Evolutionary conservation across 2,888 invertebrate species (phyloP).

Genomic region (Himalopsyche anomala): DNA sequence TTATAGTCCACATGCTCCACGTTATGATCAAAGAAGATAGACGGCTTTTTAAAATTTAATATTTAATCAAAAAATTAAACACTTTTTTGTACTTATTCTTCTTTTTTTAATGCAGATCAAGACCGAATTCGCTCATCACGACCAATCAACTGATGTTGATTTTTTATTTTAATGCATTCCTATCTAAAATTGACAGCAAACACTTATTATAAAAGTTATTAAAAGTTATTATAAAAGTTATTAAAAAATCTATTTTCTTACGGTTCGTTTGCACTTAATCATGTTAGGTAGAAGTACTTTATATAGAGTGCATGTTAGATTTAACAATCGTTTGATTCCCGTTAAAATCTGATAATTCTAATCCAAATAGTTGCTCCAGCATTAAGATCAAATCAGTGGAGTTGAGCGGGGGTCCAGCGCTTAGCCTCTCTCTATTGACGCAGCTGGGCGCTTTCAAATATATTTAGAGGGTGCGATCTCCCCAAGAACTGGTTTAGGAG

Average conservation of each 20-base stretch:
- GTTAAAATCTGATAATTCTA: slow-evolving; percentile 63
- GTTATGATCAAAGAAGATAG: too few relatives aligned
- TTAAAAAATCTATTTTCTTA: not conserved
- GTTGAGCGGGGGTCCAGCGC: slow-evolving; percentile 19
- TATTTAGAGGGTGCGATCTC: not conserved
- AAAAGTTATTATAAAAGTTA: too few relatives aligned
- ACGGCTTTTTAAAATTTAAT: too few relatives aligned
- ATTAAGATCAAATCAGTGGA: slow-evolving; percentile 52
- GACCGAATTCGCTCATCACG: too few relatives aligned
- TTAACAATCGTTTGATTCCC: slow-evolving; percentile 61
- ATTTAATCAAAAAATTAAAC: too few relatives aligned
- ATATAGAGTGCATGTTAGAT: slow-evolving; percentile 48
- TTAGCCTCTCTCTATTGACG: slow-evolving; percentile 57
- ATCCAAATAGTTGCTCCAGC: slow-evolving; percentile 61
- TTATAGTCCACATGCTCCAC: too few relatives aligned
- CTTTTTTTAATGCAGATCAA: too few relatives aligned
- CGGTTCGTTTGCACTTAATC: not conserved
- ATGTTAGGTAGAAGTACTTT: not conserved
- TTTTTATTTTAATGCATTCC: too few relatives aligned
- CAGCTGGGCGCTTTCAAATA: slow-evolving; percentile 52
- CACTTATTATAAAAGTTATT: too few relatives aligned
- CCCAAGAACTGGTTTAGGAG: not conserved
- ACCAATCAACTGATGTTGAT: too few relatives aligned
- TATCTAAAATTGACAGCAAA: too few relatives aligned
- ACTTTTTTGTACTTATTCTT: too few relatives aligned